Evolutionary conservation across 1,140 invertebrate genomes (phyloP).

Genomic region (Drosophila nigromelanica): DNA sequence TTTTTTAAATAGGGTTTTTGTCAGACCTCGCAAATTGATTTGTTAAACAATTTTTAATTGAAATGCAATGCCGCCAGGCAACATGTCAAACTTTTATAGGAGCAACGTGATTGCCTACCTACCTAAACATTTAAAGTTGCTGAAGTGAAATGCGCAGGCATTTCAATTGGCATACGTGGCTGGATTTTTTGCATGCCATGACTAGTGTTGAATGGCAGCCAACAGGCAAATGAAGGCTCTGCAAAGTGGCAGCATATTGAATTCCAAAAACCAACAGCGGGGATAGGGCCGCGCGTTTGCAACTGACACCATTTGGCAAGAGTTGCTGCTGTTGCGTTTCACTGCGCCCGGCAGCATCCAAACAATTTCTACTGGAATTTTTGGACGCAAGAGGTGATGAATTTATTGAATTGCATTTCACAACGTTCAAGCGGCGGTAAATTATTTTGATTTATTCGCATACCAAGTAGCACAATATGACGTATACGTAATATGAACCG

Average conservation of each 20-base stretch:
- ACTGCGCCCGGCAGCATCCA: conserved; percentile 26
- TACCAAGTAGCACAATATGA: conserved; percentile 7
- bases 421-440: conserved; percentile 45
- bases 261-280: conserved; percentile 48
- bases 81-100: conserved; percentile 62
- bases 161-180: conserved; percentile 65
- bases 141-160: conserved; percentile 61
- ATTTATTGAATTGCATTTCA: conserved; percentile 52
- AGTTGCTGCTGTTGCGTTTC: conserved; percentile 21
- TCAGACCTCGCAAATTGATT: conserved; percentile 68
- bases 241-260: conserved; percentile 29
- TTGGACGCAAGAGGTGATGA: conserved; percentile 11
- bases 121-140: conserved; percentile 48
- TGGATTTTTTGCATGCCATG: conserved; percentile 31
- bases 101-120: conserved; percentile 35
- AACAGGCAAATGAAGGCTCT: conserved; percentile 30
- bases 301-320: conserved; percentile 50
- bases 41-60: conserved; percentile 80
- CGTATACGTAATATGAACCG: conserved; percentile 46
- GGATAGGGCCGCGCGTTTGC: conserved; percentile 16
- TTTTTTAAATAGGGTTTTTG: conserved; percentile 60
- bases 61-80: conserved; percentile 61
- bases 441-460: conserved; percentile 76
- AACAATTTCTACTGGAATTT: conserved; percentile 38
- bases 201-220: conserved; percentile 49